Base-by-base conservation (phyloP, 2,113 vertebrate species). In the Danionella cerebrum region DNA sequence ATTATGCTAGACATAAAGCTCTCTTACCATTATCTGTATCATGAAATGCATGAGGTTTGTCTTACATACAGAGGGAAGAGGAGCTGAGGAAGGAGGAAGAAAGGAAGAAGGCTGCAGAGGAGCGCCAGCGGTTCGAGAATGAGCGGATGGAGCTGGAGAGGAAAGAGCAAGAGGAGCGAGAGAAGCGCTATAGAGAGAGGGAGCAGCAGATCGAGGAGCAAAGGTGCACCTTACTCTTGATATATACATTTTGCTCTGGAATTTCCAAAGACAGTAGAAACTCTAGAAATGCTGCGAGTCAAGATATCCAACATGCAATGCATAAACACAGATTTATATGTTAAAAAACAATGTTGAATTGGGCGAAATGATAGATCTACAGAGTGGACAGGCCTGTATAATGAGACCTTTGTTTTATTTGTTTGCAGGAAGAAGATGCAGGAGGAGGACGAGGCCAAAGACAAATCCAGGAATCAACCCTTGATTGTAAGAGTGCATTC, bases 51-150 rank as follows among this genome's bases (percentile, higher is more conserved):
- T 53, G 16, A 31, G 12, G 9, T 75, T 13, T 45, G 2, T 50
- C 2, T 41, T 8, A 24, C 8, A 22, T 14, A 67, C 44, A 98
- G 96, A 92, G 92, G 45, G 96, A 98, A 73, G 96, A 98, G 74
- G 96, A 98, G 84, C 58, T 94, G 71, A 88, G 96, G 73, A 98
- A 97, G 86, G 93, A 97, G 75, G 93, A 94, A 69, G 96, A 98
- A 67, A 72, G 84, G 74, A 95, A 84, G 90, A 98, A 94, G 82
- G 86, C 80, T 2, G 82, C 90, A 16, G 94, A 98, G 4, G 95
- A 96, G 77, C 88, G 92, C 25, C 92, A 95, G 76, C 86, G 91
- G 19, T 97, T 94, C 0, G 96, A 97, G 78, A 92, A 94, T 67
- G 96, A 98, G 73, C 81, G 95, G 3, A 97, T 96, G 95, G 96